A percentile compares a stretch with the other conserved stretches of the same genome.
Evolutionary conservation across 2,797 vertebrate genomes (phyloP).

Genomic region (Lagodon rhomboides): DNA sequence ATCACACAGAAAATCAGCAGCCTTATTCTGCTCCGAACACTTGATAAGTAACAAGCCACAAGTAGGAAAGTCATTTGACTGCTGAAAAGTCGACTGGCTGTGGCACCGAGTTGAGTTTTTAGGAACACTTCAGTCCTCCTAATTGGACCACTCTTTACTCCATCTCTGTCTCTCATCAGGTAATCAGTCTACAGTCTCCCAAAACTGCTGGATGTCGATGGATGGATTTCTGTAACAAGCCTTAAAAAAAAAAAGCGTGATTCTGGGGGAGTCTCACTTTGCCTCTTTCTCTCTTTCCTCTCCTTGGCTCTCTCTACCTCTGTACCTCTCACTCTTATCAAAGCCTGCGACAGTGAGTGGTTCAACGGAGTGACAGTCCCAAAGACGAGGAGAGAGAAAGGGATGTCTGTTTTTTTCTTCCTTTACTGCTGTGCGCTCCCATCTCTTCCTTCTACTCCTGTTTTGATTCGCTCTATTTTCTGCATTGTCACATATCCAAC

Average conservation of each 20-base stretch:
- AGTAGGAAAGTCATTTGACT: slow-evolving; percentile 43
- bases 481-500: slow-evolving; percentile 55
- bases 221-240: slow-evolving; percentile 63
- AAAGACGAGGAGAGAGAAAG: slow-evolving; percentile 43
- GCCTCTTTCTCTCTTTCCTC: slow-evolving; percentile 37
- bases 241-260: slow-evolving; percentile 46
- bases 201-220: slow-evolving; percentile 57
- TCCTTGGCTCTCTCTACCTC: slow-evolving; percentile 44
- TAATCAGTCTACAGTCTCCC: slow-evolving; percentile 67
- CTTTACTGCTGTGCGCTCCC: slow-evolving; percentile 16
- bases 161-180: slow-evolving; percentile 65
- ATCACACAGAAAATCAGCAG: slow-evolving; percentile 35
- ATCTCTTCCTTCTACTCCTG: slow-evolving; percentile 32
- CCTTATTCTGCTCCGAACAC: slow-evolving; percentile 39
- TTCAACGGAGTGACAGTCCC: slow-evolving; percentile 56
- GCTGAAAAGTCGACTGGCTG: slow-evolving; percentile 40
- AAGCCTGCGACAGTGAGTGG: slow-evolving; percentile 43
- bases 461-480: slow-evolving; percentile 58
- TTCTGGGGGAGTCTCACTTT: slow-evolving; percentile 51
- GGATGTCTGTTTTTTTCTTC: slow-evolving; percentile 26
- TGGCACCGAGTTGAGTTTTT: slow-evolving; percentile 56
- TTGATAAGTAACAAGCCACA: slow-evolving; percentile 36
- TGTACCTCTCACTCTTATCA: slow-evolving; percentile 54
- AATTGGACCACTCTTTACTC: slow-evolving; percentile 66
- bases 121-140: slow-evolving; percentile 62